Evolutionary conservation across 2,888 invertebrate genomes (phyloP).

Genomic region (Agriopis leucophaearia): DNA sequence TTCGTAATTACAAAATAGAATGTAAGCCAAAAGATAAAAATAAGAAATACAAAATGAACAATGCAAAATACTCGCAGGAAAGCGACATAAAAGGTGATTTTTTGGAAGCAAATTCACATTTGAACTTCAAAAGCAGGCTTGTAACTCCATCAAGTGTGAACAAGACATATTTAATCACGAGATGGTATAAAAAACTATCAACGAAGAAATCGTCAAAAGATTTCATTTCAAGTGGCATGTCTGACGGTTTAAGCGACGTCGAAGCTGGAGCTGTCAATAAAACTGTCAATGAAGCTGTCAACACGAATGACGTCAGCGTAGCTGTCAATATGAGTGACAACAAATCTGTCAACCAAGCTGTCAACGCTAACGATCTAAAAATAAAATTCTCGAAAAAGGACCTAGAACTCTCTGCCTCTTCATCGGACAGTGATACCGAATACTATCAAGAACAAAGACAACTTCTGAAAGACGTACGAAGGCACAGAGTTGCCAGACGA

Average conservation of each 20-base stretch:
- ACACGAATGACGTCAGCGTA: constrained; percentile 36
- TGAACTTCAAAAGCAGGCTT: constrained; percentile 60
- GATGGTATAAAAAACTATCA: constrained; percentile 61
- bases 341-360: constrained; percentile 49
- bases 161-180: constrained; percentile 52
- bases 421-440: constrained; percentile 74
- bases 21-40: constrained; percentile 41
- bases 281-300: constrained; percentile 48
- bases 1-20: constrained; percentile 54
- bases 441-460: constrained; percentile 57
- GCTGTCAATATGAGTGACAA: constrained; percentile 32
- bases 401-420: constrained; percentile 66
- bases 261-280: constrained; percentile 53
- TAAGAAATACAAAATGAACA: constrained; percentile 55
- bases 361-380: constrained; percentile 47
- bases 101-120: constrained; percentile 62
- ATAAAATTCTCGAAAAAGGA: constrained; percentile 70
- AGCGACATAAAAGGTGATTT: constrained; percentile 55
- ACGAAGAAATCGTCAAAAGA: constrained; percentile 29
- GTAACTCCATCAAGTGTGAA: constrained; percentile 55
- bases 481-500: constrained; percentile 67
- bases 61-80: constrained; percentile 56
- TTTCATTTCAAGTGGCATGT: constrained; percentile 52
- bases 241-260: constrained; percentile 57
- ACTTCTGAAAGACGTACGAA: constrained; percentile 68